Percentiles rank a stretch among this genome's conserved stretches.
Conservation (phyloP, 2,113 vertebrate genomes). For the Leptosomus discolor region DNA sequence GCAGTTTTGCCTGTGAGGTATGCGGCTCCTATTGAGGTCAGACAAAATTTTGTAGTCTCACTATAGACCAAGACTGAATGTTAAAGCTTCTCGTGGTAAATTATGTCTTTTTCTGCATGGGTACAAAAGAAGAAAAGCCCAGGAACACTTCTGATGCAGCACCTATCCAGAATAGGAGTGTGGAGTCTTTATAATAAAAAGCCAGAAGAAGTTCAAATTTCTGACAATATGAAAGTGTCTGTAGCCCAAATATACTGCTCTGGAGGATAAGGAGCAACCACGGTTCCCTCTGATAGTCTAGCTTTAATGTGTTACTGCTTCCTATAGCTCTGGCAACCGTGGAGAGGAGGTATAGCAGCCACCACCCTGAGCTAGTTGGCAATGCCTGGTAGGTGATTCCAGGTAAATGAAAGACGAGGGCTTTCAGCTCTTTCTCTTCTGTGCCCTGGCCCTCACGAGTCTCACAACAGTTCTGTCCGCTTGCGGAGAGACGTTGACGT, state of each 20-base stretch:
- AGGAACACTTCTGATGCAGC: neutral
- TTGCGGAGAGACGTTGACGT: neutral
- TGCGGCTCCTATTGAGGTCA: neutral
- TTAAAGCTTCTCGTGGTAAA: neutral
- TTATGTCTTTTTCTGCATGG: neutral
- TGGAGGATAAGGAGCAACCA: neutral
- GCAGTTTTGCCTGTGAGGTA: neutral
- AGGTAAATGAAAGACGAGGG: neutral
- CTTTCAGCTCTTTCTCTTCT: neutral
- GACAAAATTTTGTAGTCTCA: neutral
- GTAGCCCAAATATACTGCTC: neutral
- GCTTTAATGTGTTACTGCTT: neutral
- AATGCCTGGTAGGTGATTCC: too few species aligned
- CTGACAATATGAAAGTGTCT: neutral
- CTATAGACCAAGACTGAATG: neutral
- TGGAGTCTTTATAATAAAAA: neutral
- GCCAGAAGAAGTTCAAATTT: neutral
- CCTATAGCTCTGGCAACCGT: neutral
- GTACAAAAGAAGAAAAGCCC: neutral
- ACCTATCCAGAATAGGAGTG: neutral
- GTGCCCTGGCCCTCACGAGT: fast-evolving
- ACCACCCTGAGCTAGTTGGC: neutral
- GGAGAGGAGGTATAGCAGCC: neutral
- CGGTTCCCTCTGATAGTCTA: neutral
- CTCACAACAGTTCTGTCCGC: neutral